These are phyloP conservation scores for Lepidonotus clava DNA, from an alignment of 2,888 invertebrate genomes.

Conservation along the genomic window DNA sequence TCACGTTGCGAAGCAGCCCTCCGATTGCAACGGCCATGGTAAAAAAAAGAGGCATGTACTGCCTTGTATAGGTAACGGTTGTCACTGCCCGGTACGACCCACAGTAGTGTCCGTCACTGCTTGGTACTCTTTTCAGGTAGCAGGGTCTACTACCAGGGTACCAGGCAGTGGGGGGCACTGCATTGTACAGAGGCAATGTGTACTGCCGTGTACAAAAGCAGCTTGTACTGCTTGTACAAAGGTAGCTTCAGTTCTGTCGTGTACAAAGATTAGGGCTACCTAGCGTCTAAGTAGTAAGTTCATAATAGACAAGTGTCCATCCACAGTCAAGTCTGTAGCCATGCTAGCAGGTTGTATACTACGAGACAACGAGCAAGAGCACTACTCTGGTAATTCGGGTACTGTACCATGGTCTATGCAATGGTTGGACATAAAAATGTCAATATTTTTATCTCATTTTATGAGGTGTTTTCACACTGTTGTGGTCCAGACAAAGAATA, in stretches of 20 bases:
- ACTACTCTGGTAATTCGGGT: conserved; percentile 47
- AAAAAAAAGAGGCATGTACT: conserved; percentile 12
- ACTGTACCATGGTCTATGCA: conserved; percentile 60
- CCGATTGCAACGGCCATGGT: conserved; percentile 54
- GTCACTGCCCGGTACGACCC: not conserved
- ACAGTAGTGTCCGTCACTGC: not conserved
- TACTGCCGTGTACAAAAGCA: not conserved
- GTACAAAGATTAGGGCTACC: conserved; percentile 45
- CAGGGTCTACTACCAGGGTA: not conserved
- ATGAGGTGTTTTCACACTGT: conserved; percentile 60
- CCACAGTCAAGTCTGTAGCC: conserved; percentile 50
- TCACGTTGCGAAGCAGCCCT: not conserved
- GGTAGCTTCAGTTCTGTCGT: conserved; percentile 38
- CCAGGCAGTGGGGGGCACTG: not conserved
- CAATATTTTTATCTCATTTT: conserved; percentile 57
- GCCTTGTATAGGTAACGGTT: not conserved
- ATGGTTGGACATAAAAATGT: conserved; percentile 57
- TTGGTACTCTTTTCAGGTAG: too few relatives aligned
- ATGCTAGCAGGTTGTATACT: conserved; percentile 52
- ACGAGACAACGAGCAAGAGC: conserved; percentile 41
- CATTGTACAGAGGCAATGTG: not conserved
- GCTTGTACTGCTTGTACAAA: conserved; percentile 38
- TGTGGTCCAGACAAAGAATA: conserved; percentile 56
- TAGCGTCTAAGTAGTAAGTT: not conserved
- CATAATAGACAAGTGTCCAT: conserved; percentile 15